Evolutionary conservation across 2,797 vertebrate genomes (phyloP), one percentile per base, ranked within the genome.

Genomic region (Vireo griseus): DNA sequence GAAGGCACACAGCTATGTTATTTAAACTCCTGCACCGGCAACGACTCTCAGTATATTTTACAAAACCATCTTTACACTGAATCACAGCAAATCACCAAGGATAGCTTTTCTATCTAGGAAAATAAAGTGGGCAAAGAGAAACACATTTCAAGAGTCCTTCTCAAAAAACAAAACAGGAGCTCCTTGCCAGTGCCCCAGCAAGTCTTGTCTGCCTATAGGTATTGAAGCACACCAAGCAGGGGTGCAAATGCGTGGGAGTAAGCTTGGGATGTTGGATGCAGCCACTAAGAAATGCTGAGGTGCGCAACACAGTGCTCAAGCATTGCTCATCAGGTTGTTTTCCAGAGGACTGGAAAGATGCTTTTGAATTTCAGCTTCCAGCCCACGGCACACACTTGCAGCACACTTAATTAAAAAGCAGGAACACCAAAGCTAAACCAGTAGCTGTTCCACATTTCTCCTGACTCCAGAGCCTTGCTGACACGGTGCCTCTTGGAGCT

Each of bases 361-460:
- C 61, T 68, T 88, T 45, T 45, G 54, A 71, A 67, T 52, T 50
- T 55, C 80, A 83, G n/a, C 44, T 44, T 59, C 37, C 42, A 78
- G 80, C 66, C 85, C 75, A 82, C 2, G 0, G 48, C 85, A 89
- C 15, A 6, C 4, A 24, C 35, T 73, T 2, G 1, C 59, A 65
- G 51, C 7, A 12, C 42, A 12, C 42, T 72, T 88, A 77, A 94
- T 75, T 80, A 83, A 86, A 92, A 90, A 73, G 48, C 79, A 80
- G 42, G 42, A 67, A 65, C 0, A 2, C 3, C 5, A 19, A 81
- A 81, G 80, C 18, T 76, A 54, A 72, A 74, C 3, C 57, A 69
- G 73, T 39, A 90, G 62, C 55, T 83, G 63, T 40, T 85, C 5
- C 0, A 9, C n/a, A 28, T 72, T 89, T 81, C 28, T 78, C 37